Evolutionary conservation across 2,797 vertebrate genomes (phyloP), one percentile per base, ranked within the genome.

Genomic region (Emys orbicularis): DNA sequence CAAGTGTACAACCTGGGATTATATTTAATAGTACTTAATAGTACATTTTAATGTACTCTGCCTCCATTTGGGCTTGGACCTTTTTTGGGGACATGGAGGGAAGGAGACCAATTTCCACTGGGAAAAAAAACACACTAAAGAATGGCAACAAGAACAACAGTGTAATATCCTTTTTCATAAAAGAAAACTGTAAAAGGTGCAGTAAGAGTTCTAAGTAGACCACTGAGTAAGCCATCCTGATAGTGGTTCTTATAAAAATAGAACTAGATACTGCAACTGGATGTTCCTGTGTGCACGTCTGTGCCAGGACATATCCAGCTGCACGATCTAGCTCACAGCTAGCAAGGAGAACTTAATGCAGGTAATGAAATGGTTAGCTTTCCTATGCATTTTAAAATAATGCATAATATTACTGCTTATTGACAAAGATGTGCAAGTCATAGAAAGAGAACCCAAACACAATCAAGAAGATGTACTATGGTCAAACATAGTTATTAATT

Each of bases 1-100:
- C 86, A 94, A 96, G 80, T 13, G 37, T 79, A 90, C 90, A 94
- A 96, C 92, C 91, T 81, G 87, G 85, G 96, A 93, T 94, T 88
- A 91, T 86, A 87, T 94, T 94, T 94, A 94, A 93, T 0, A 0
- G 94, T n/a, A n/a, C n/a, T n/a, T n/a, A n/a, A n/a, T n/a, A 57
- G 94, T 85, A 85, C 37, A 31, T 93, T 76, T 49, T 57, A 88
- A 88, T 74, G 47, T 19, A 82, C 44, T 94, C 57, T 88, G 85
- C 53, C 87, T 93, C 25, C 5, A 79, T 19, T 83, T 84, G 41
- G 31, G 47, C 86, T 90, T 87, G 80, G 50, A 13, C 18, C 72
- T 94, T 95, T 87, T 68, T 54, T 23, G 5, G 5, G n/a, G 57
- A 83, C 5, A 1, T 41, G 3, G 13, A 41, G 27, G 41, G 74